phyloP scores from a whole-genome alignment of 2,113 vertebrate genomes.

The Phrynosoma platyrhinos region DNA sequence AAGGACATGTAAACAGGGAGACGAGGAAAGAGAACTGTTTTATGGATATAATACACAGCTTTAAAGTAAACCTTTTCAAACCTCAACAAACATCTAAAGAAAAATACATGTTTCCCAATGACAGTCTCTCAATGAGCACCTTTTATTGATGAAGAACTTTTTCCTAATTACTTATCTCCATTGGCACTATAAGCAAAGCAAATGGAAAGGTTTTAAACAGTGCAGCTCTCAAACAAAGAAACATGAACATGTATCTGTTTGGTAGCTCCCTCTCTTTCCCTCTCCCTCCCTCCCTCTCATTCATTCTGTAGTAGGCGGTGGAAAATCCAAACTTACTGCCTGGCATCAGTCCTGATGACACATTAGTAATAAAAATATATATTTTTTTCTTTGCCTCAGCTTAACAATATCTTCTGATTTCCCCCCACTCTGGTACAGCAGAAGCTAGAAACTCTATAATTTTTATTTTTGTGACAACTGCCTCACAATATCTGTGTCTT shows the following conservation, averaged over 20 bases:
- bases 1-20: neutral
- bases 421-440: slow-evolving; percentile 18
- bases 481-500: slow-evolving; percentile 30
- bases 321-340: slow-evolving; percentile 29
- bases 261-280: slow-evolving; percentile 32
- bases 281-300: slow-evolving; percentile 15
- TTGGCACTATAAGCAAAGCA: slow-evolving; percentile 42
- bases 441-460: slow-evolving; percentile 14
- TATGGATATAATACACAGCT: slow-evolving; percentile 21
- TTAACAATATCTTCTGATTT: slow-evolving; percentile 25
- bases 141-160: slow-evolving; percentile 58
- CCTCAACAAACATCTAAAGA: slow-evolving; percentile 35
- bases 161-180: slow-evolving; percentile 50
- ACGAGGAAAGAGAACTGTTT: slow-evolving; percentile 1
- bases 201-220: slow-evolving; percentile 50
- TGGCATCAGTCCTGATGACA: slow-evolving; percentile 28
- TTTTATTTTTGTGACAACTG: slow-evolving; percentile 55
- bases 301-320: slow-evolving; percentile 45
- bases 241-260: slow-evolving; percentile 38
- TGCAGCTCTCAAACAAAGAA: slow-evolving; percentile 33
- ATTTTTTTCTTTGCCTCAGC: slow-evolving; percentile 39
- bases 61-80: slow-evolving; percentile 23
- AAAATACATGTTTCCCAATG: slow-evolving; percentile 32
- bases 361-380: slow-evolving; percentile 55
- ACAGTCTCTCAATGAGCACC: slow-evolving; percentile 31